Percentiles rank a stretch among this genome's conserved stretches.
phyloP scores from a whole-genome alignment of 1,140 invertebrate species.

The Euschistus heros region DNA sequence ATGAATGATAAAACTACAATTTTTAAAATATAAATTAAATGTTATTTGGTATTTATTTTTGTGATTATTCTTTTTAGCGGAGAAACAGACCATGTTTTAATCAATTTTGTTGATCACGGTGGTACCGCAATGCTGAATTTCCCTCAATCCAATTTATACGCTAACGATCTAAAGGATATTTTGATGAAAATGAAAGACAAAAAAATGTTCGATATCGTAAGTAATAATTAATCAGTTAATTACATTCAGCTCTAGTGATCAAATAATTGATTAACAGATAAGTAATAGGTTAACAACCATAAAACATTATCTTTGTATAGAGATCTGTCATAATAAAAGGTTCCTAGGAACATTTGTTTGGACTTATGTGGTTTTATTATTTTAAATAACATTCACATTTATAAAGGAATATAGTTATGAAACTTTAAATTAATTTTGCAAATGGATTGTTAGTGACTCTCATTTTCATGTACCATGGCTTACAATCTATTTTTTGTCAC shows the following conservation, averaged over 20 bases:
- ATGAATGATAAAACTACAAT: too few relatives aligned
- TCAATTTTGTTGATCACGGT: slow-evolving; percentile 57
- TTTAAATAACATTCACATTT: neutral
- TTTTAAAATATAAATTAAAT: too few relatives aligned
- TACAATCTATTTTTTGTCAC: too few relatives aligned
- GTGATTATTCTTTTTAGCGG: neutral
- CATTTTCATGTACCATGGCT: too few relatives aligned
- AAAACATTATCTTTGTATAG: neutral
- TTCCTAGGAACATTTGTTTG: neutral
- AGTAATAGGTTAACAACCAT: neutral
- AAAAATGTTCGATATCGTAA: neutral
- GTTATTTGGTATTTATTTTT: too few relatives aligned
- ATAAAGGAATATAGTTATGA: too few relatives aligned
- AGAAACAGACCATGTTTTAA: slow-evolving; percentile 48
- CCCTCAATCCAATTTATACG: slow-evolving; percentile 35
- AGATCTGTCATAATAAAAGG: neutral
- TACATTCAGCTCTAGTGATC: too few relatives aligned
- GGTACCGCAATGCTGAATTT: slow-evolving; percentile 47
- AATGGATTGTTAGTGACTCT: too few relatives aligned
- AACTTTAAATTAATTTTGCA: too few relatives aligned
- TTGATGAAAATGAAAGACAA: slow-evolving; percentile 1
- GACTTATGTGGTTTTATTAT: neutral
- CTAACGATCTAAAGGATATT: slow-evolving; percentile 29
- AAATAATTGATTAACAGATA: neutral
- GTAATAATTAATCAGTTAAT: too few relatives aligned